Evolutionary conservation across 2,888 invertebrate species (phyloP), one percentile per base, ranked within the genome.

Genomic region (Seira ritae): DNA sequence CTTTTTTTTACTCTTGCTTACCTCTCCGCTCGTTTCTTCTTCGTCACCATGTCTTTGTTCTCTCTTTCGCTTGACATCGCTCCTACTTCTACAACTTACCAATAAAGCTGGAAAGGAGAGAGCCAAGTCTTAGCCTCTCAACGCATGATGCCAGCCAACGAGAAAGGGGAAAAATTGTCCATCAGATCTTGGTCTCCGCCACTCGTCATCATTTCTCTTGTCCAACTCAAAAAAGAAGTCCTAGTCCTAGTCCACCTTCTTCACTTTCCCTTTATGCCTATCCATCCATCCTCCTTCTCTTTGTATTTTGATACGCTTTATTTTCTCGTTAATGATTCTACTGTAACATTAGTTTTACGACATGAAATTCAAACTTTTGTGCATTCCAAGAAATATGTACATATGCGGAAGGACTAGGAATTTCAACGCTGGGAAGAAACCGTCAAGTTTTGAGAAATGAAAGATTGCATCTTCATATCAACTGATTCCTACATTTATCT

Each of bases 251-350:
- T 31, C 82, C 72, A 67, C 73, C 77, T 81, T 81, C 46, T 80
- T 74, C 19, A 10, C 42, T n/a, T 55, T 55, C 55, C 17, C 6
- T 31, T 31, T 31, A 31, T 31, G 6, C 60, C 19, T 24, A 17
- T 60, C 31, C 20, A 1, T 22, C 22, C 20, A 12, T 72, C 12
- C 10, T 12, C 20, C 50, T 23, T 31, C 55, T 24, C 75, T 50
- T 81, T 81, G 70, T 75, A 75, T 75, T 75, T 80, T 81, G 75
- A 75, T 81, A 81, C 75, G 75, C 66, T 75, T 81, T 81, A 75
- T 75, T 81, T 80, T 74, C 71, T 24, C 66, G 70, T 71, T 80
- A 81, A 76, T 81, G 81, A 81, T 80, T 70, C 46, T 4, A 31
- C 31, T 31, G 8, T 31, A 31, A 31, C 31, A 31, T 31, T 31